Evolutionary conservation across 2,888 invertebrate species (phyloP).

Genomic region (Piscicola geometra): DNA sequence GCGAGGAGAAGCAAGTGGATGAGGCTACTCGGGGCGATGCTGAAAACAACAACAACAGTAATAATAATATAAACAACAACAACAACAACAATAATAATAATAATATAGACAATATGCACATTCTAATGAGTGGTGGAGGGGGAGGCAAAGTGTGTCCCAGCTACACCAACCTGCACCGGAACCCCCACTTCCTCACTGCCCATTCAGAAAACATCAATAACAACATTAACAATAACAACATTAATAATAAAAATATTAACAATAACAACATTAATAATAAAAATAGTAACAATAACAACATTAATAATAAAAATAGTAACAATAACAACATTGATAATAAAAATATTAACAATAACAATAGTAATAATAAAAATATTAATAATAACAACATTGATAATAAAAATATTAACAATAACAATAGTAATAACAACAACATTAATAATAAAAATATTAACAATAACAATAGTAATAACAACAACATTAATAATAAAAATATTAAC

Average conservation of each 20-base stretch:
- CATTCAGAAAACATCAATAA: neutral
- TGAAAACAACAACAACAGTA: no score
- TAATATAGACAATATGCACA: no score
- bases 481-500: constrained; percentile 18
- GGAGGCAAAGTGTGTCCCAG: neutral
- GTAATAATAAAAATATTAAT: neutral
- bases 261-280: constrained; percentile 20
- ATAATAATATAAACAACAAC: no score
- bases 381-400: neutral
- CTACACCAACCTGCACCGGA: constrained; percentile 27
- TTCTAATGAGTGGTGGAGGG: neutral
- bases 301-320: constrained; percentile 12
- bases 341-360: neutral
- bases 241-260: constrained; percentile 14
- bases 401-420: constrained; percentile 17
- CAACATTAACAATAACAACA: neutral
- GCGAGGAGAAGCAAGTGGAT: no score
- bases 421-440: constrained; percentile 22
- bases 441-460: constrained; percentile 9
- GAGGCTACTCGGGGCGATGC: no score
- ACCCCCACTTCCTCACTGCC: constrained; percentile 15
- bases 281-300: constrained; percentile 8
- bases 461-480: constrained; percentile 13
- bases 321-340: neutral
- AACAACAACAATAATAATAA: no score